Evolutionary conservation across 2,797 vertebrate genomes (phyloP).

Genomic region (Lateolabrax maculatus): DNA sequence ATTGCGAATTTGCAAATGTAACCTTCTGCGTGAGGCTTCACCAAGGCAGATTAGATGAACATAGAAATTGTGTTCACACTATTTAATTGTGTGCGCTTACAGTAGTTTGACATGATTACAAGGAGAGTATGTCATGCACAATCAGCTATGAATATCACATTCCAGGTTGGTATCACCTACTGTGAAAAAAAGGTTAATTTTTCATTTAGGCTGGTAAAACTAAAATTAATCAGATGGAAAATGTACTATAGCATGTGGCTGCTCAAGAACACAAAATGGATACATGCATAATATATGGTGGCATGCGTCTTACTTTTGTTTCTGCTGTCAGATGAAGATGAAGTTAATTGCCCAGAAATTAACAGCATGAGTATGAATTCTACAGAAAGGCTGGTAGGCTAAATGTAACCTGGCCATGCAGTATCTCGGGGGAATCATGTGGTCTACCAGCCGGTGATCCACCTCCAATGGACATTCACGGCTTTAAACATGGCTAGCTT

Average conservation of each 20-base stretch:
- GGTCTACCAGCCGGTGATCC: neutral
- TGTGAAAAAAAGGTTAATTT: neutral
- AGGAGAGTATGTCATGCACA: neutral
- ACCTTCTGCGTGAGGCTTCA: neutral
- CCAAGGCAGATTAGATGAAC: neutral
- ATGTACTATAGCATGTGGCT: neutral
- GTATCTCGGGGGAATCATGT: conserved; percentile 12
- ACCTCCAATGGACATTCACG: neutral
- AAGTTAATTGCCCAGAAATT: neutral
- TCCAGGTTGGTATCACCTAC: conserved; percentile 7
- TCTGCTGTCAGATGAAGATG: conserved; percentile 2
- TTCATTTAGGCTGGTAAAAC: neutral
- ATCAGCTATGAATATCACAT: conserved; percentile 23
- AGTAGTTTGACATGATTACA: conserved; percentile 5
- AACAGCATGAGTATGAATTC: neutral
- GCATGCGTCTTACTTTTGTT: neutral
- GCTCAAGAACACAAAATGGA: neutral
- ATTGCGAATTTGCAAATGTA: conserved; percentile 7
- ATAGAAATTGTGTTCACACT: neutral
- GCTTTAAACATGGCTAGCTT: neutral
- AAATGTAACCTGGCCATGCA: conserved; percentile 11
- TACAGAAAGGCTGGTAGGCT: conserved; percentile 7
- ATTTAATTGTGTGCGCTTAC: conserved; percentile 1
- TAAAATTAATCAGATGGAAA: neutral
- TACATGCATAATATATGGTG: neutral